Evolutionary conservation across 2,797 vertebrate genomes (phyloP), one percentile per base, ranked within the genome.

Genomic region (Syngnathus rostellatus): DNA sequence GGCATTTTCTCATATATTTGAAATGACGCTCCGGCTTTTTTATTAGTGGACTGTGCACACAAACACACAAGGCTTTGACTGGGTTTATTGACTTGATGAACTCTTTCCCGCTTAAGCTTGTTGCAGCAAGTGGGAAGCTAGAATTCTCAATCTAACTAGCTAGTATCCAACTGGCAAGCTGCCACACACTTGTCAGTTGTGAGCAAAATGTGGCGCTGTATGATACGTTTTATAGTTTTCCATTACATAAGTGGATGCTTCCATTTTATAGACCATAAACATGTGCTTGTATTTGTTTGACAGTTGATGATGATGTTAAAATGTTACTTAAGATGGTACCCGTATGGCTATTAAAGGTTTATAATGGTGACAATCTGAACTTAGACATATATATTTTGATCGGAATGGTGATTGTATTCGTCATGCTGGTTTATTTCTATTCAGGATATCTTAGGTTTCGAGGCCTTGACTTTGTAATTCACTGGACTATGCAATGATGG

Each of bases 11-110:
- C 68, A 50, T 62, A 73, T 65, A 51, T 11, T 64, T 53, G 53
- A n/a, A 62, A 62, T 62, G 23, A 61, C 8, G 12, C 41, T 14
- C 21, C 12, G 12, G 40, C n/a, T 23, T 63, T 63, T 58, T 58
- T 68, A 40, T 41, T 76, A 62, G 43, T 51, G 63, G 16, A 53
- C 50, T 51, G 71, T 54, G 62, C 37, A 72, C 38, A 19, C 8
- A 41, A 48, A 69, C 38, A 19, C 8, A 41, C 53, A 69, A 58
- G 19, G 38, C 57, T 67, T 73, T 73, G 45, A 64, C 40, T n/a
- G 5, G 71, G 65, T 79, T 77, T 76, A 69, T 72, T 69, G 69
- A 72, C 60, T 65, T 60, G 55, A 19, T 58, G 16, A 41, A 31
- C 64, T 21, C 21, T 10, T 48, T 14, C 55, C 65, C 43, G 66